Evolutionary conservation across 2,888 invertebrate species (phyloP), one percentile per base, ranked within the genome.

Genomic region (Epinotia demarniana): DNA sequence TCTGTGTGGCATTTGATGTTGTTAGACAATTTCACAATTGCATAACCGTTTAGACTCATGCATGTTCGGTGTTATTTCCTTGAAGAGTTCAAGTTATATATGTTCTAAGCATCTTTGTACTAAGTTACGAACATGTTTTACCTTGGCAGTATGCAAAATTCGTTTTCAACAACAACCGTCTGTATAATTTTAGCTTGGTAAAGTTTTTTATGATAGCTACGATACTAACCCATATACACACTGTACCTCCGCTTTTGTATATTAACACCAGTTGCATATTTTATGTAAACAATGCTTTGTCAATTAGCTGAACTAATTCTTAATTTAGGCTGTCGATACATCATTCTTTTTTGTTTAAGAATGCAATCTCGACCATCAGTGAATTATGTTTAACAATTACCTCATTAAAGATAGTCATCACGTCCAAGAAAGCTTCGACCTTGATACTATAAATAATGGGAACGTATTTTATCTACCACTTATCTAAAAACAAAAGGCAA

Each of bases 401-500:
- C 53, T n/a, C n/a, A 23, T 23, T 60, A 58, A 43, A 58, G 43
- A 68, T 58, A 57, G 9, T 13, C 16, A 68, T 43, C 57, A 43
- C 19, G 3, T 43, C 23, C 16, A 16, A 53, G 55, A 58, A 55
- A 69, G 53, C 33, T 23, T 19, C 43, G 13, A 57, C 58, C 68
- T 69, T 69, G 68, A 27, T 19, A 57, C 19, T 60, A 58, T 33
- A 58, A 58, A 60, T 46, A 23, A n/a, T 69, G 69, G 46, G 58
- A 60, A 46, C 16, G 16, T 19, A 1, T 0, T 27, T 46, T 60
- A 69, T 69, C 69, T 27, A 58, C n/a, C 58, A 60, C 43, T 18
- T 27, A 46, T 58, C 12, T 68, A n/a, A 69, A 69, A 69, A 69
- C 69, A 69, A 69, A 69, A 46, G 57, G 18, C 27, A 23, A 18